Conservation (phyloP, 2,888 invertebrate species). For the Halictus quadricinctus region DNA sequence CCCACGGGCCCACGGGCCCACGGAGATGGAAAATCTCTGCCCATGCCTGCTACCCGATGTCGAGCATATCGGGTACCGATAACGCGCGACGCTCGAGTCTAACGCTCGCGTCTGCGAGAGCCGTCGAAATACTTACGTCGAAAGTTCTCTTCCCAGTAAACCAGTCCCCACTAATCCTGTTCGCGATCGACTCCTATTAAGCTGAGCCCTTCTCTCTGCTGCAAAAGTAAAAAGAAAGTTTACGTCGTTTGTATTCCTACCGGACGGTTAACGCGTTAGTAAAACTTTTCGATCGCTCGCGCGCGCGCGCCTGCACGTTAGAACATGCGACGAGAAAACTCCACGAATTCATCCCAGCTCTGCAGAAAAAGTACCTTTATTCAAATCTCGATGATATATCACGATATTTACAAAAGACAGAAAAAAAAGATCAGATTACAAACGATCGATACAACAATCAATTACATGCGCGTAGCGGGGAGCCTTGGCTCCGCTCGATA, state of each 20-base stretch:
- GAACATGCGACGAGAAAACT: conserved; percentile 8
- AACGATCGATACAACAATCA: conserved; percentile 26
- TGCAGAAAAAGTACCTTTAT: conserved; percentile 47
- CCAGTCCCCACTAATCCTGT: conserved; percentile 88
- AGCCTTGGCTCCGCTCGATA: neutral
- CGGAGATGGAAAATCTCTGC: neutral
- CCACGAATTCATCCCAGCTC: conserved; percentile 18
- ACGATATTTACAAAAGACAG: conserved; percentile 43
- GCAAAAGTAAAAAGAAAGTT: conserved; percentile 74
- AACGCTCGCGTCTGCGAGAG: neutral
- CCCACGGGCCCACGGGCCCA: neutral
- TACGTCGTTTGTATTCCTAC: conserved; percentile 25
- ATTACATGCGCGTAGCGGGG: neutral
- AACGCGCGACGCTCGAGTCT: neutral
- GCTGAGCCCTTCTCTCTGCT: conserved; percentile 96
- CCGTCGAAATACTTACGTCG: conserved; percentile 84
- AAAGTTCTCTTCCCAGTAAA: conserved; percentile 87
- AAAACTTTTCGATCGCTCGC: neutral
- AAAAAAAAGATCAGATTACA: conserved; percentile 33
- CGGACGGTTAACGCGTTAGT: conserved; percentile 1
- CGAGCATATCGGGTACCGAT: neutral
- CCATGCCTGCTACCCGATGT: conserved; percentile 4
- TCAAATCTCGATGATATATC: conserved; percentile 28
- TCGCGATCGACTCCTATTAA: conserved; percentile 93
- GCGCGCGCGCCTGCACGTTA: neutral